Evolutionary conservation across 2,888 invertebrate genomes (phyloP).

Genomic region (Eristalis intricaria): DNA sequence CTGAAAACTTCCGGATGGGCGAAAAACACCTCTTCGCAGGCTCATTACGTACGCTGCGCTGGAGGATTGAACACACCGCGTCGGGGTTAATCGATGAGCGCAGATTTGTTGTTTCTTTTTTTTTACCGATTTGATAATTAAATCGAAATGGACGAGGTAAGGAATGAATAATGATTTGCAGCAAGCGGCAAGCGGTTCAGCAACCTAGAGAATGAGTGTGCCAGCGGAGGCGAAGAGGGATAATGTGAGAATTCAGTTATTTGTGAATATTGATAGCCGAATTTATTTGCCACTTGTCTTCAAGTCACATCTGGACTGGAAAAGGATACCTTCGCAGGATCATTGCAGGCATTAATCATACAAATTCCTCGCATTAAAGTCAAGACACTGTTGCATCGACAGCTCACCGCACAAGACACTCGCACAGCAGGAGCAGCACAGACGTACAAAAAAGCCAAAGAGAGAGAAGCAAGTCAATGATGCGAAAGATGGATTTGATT

Average conservation of each 20-base stretch:
- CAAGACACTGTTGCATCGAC: slow-evolving; percentile 24
- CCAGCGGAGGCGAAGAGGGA: background rate
- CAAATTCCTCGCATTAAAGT: slow-evolving; percentile 28
- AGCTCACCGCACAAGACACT: background rate
- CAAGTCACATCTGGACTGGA: background rate
- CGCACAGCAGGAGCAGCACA: background rate
- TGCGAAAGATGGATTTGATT: slow-evolving; percentile 39
- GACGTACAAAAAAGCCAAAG: background rate
- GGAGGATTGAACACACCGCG: slow-evolving; percentile 47
- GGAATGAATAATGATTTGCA: slow-evolving; percentile 54
- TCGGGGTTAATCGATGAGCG: slow-evolving; percentile 54
- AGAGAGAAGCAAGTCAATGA: background rate
- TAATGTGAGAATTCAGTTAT: background rate
- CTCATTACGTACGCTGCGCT: slow-evolving; percentile 60
- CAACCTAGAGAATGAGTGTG: slow-evolving; percentile 32
- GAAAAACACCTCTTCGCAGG: slow-evolving; percentile 43
- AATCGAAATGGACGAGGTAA: slow-evolving; percentile 43
- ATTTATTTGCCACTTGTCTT: background rate
- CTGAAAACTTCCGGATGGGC: slow-evolving; percentile 70
- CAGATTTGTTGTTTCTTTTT: slow-evolving; percentile 23
- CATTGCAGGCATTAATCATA: slow-evolving; percentile 6
- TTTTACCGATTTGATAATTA: slow-evolving; percentile 62
- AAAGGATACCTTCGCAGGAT: background rate
- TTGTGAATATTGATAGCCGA: background rate
- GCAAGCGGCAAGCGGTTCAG: slow-evolving; percentile 46